Base-by-base conservation (phyloP, 1,140 invertebrate genomes). In the Whitmania pigra region DNA sequence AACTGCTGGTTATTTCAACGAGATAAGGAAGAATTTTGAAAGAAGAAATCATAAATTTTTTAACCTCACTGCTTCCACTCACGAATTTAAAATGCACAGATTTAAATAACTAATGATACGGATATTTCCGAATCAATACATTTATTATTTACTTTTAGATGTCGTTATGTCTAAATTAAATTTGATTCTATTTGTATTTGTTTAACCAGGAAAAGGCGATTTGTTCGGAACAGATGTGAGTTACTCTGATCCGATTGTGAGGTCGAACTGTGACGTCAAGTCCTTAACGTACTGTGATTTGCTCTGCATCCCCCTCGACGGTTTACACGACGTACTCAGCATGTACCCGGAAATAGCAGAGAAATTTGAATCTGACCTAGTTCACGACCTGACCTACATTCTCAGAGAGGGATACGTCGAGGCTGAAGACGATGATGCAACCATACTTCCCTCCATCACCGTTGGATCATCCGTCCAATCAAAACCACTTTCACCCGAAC, bases 361-460 rank as follows among this genome's bases (percentile, higher is more conserved):
- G 67, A 90, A 93, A 78, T 96, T 96, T 80, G 88, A 90, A 31
- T 87, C 92, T 74, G 93, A 96, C 78, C 93, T 97, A 76, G 90
- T 93, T 77, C 93, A 96, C 79, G 93, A 97, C 82, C 85, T 97
- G 60, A 95, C 93, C 0, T 95, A 92, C 81, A 97, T 97, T 82
- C 85, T 97, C 27, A 84, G 93, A 29, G 93, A 97, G 82, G 92
- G 92, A 0, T 76, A 75, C 66, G 77, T 79, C 27, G 80, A 80
- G 29, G 74, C 75, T 11, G 77, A 78, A 69, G 78, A 70, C 40
- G 53, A 70, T 53, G 69, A 70, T 22, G 69, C 27, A 36, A 53
- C 43, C 43, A 70, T 49, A 25, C 53, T 70, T 18, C 69, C 69
- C 11, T 70, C 69, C n/a, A 70, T 70, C 18, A 70, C 69, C 29